Evolutionary conservation across 2,113 vertebrate species (phyloP).

Genomic region (Haemorhous mexicanus): DNA sequence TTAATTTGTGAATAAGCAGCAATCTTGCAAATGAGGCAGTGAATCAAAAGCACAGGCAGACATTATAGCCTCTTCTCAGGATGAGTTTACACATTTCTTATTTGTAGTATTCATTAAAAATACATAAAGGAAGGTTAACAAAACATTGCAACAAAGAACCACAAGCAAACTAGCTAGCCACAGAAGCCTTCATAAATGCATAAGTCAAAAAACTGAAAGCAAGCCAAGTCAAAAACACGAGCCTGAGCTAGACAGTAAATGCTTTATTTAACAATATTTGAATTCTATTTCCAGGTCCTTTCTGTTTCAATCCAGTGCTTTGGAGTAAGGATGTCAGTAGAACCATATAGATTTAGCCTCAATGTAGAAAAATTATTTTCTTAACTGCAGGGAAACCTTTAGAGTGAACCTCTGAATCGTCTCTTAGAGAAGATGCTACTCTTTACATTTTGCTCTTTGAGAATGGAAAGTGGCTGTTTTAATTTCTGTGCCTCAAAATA

Average conservation of each 20-base stretch:
- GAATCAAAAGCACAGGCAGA: slow-evolving; percentile 50
- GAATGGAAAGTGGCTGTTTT: neutral
- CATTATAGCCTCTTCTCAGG: slow-evolving; percentile 30
- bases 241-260: neutral
- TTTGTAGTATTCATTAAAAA: slow-evolving; percentile 55
- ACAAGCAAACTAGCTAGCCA: slow-evolving; percentile 28
- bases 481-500: neutral
- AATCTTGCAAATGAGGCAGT: slow-evolving; percentile 67
- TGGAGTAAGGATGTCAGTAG: neutral
- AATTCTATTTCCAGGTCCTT: neutral
- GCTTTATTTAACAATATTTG: neutral
- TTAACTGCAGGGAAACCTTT: neutral
- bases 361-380: neutral
- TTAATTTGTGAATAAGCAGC: slow-evolving; percentile 73
- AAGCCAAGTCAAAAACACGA: neutral
- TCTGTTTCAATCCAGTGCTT: neutral
- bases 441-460: neutral
- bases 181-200: neutral
- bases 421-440: neutral
- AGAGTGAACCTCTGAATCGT: neutral
- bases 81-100: slow-evolving; percentile 50
- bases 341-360: neutral
- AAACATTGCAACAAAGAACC: slow-evolving; percentile 42
- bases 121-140: slow-evolving; percentile 25
- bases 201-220: slow-evolving; percentile 39